phyloP scores from a whole-genome alignment of 2,888 invertebrate genomes.

The Athripsodes cinereus region DNA sequence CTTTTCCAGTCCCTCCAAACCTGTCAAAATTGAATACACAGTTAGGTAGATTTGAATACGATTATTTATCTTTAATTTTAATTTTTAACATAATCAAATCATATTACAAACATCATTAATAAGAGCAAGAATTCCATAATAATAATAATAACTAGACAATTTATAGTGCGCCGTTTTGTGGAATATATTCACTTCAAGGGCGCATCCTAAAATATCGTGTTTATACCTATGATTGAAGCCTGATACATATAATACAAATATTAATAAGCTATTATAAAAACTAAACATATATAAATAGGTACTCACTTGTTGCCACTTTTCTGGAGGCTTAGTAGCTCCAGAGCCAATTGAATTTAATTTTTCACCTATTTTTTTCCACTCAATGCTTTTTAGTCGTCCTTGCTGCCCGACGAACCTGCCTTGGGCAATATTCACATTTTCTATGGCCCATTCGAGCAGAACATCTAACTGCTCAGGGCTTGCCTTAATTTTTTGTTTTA shows the following conservation, averaged over 20 bases:
- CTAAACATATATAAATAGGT: too few relatives aligned
- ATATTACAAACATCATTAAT: background rate
- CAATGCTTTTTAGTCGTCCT: background rate
- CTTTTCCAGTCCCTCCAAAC: background rate
- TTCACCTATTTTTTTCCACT: background rate
- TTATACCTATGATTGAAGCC: too few relatives aligned
- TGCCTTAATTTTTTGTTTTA: background rate
- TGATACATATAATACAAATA: too few relatives aligned
- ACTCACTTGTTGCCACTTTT: background rate
- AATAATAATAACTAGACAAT: too few relatives aligned
- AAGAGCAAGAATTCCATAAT: background rate
- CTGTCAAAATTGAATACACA: background rate
- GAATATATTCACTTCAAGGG: too few relatives aligned
- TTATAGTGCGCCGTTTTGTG: too few relatives aligned
- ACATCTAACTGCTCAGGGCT: background rate
- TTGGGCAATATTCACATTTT: background rate
- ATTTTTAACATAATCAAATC: background rate
- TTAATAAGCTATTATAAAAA: too few relatives aligned
- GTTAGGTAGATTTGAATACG: background rate
- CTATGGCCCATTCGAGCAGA: background rate
- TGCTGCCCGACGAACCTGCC: background rate
- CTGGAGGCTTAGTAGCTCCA: background rate
- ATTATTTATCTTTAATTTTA: background rate
- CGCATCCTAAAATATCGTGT: too few relatives aligned
- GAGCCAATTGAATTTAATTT: background rate